Percentiles rank a stretch among this genome's conserved stretches.
These are phyloP conservation scores for Oligia strigilis DNA, from an alignment of 2,888 invertebrate species.

Conservation along the genomic window DNA sequence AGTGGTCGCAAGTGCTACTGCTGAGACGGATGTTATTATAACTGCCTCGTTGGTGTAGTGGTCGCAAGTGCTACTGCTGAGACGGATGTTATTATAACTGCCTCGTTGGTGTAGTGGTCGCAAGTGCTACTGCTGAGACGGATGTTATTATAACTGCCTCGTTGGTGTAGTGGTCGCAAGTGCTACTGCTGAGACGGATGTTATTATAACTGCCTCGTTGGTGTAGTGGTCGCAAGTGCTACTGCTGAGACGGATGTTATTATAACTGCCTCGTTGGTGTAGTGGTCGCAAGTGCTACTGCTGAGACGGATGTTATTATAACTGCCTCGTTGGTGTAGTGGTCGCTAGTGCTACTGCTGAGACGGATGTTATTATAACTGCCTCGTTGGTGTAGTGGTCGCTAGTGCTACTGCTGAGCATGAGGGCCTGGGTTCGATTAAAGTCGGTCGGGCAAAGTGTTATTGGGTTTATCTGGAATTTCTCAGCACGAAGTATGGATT, in stretches of 20 bases:
- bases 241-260: background rate
- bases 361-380: background rate
- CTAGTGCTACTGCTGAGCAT: background rate
- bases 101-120: background rate
- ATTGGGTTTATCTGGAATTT: background rate
- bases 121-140: too few relatives aligned
- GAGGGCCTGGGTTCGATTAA: background rate
- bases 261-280: too few relatives aligned
- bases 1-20: background rate
- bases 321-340: too few relatives aligned
- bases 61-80: background rate
- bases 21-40: background rate
- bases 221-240: background rate
- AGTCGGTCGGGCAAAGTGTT: background rate
- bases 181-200: too few relatives aligned
- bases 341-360: background rate
- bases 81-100: background rate
- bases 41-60: background rate
- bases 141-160: background rate
- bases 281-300: background rate
- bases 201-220: background rate
- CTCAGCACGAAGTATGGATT: background rate
- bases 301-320: background rate
- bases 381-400: too few relatives aligned
- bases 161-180: background rate